These are phyloP conservation scores for Meriones psammophilus DNA, from an alignment of 2,797 vertebrate genomes.

Conservation along the genomic window DNA sequence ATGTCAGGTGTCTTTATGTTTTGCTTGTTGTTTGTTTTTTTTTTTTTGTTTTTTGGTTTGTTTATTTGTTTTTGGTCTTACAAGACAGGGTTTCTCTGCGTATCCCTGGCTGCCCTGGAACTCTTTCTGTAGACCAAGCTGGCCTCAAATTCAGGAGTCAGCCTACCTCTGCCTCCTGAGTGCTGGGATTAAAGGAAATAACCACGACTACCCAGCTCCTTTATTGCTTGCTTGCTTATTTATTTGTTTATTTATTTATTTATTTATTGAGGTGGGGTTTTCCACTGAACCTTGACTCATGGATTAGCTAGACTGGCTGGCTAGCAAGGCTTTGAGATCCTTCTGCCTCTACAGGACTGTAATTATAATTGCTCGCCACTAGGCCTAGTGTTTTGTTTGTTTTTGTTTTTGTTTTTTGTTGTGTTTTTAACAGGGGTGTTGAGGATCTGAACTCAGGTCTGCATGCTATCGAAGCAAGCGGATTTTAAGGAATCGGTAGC, in stretches of 20 bases:
- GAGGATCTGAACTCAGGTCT: not conserved
- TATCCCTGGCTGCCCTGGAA: not conserved
- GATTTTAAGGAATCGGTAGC: slow-evolving; percentile 33
- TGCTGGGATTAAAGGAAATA: not conserved
- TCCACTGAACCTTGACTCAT: not conserved
- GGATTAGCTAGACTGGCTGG: not conserved
- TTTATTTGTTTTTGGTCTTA: not conserved
- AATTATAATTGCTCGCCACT: not conserved
- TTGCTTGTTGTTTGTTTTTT: not conserved
- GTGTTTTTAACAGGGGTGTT: not conserved
- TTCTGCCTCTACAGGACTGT: not conserved
- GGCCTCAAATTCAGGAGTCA: not conserved
- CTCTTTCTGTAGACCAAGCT: not conserved
- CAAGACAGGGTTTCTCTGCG: not conserved
- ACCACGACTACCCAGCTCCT: not conserved
- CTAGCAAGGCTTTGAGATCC: not conserved
- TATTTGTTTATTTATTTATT: not conserved
- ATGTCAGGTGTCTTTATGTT: not conserved
- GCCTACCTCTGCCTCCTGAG: not conserved
- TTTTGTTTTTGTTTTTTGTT: not conserved
- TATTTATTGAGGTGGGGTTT: not conserved
- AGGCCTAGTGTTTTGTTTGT: not conserved
- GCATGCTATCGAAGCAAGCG: not conserved
- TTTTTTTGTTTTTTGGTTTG: not conserved
- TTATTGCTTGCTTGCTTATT: not conserved